Evolutionary conservation across 2,113 vertebrate genomes (phyloP).

Genomic region (Pelodiscus sinensis): DNA sequence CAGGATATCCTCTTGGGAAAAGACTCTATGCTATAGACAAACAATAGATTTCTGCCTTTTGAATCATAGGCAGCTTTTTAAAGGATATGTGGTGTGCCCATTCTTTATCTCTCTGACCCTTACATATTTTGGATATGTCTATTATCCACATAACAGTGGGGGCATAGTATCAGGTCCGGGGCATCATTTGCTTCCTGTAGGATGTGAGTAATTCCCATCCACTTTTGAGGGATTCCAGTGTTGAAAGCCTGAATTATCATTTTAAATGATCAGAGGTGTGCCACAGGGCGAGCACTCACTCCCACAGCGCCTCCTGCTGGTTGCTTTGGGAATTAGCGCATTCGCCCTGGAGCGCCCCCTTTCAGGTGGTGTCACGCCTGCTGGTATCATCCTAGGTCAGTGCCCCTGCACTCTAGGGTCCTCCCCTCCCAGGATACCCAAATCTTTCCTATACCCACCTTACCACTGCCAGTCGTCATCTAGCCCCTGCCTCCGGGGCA

Average conservation of each 20-base stretch:
- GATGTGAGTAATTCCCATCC: neutral
- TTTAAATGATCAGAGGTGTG: neutral
- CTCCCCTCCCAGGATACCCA: too few relatives aligned
- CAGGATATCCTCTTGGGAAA: conserved; percentile 84
- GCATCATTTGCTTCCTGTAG: conserved; percentile 9
- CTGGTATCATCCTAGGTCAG: too few relatives aligned
- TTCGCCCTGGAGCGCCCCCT: too few relatives aligned
- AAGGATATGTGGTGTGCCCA: neutral
- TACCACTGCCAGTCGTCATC: too few relatives aligned
- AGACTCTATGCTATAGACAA: conserved; percentile 71
- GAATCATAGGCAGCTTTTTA: conserved; percentile 20
- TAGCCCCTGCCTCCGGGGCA: too few relatives aligned
- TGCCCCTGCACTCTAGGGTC: too few relatives aligned
- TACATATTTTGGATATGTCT: neutral
- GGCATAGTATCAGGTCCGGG: neutral
- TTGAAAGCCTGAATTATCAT: neutral
- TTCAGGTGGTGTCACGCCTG: too few relatives aligned
- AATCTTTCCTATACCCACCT: too few relatives aligned
- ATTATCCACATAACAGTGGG: conserved; percentile 12
- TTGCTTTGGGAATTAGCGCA: too few relatives aligned
- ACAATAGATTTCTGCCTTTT: conserved; percentile 74
- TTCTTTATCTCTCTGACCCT: neutral
- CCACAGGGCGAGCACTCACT: too few relatives aligned
- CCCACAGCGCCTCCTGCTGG: too few relatives aligned
- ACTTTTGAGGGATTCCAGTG: accelerated